Base-by-base conservation (phyloP, 2,113 vertebrate genomes). In the Leptosomus discolor region DNA sequence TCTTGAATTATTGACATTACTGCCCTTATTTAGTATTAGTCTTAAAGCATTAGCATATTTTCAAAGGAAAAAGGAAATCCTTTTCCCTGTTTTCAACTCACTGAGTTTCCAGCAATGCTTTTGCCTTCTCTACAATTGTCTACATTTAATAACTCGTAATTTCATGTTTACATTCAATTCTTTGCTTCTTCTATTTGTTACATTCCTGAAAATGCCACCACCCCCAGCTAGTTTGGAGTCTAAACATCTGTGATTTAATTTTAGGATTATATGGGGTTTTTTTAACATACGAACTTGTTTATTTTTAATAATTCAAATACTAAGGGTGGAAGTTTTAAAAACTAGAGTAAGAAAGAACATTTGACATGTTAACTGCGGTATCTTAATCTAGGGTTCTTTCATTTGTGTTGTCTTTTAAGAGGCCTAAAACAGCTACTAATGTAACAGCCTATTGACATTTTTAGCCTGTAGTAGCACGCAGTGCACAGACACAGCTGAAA, bases 381-480 rank as follows among this genome's bases (percentile, higher is more conserved):
- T 27, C 84, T 75, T 86, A 85, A 70, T 14, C 30, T 48, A 53
- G 75, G 23, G 13, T 79, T 86, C 39, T 69, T 88, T 67, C 26
- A 71, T 54, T 69, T 93, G 64, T 70, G 30, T 30, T 60, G 51
- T 27, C 43, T 89, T 93, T 85, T 92, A 84, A 83, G 39, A 70
- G 14, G 81, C 12, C 24, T 77, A 84, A 87, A 96, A 75, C 34
- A 93, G 69, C 56, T 93, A 61, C 64, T 85, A 76, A 88, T 60
- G 20, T 65, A 95, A 91, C 4, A 95, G n/a, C 4, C 50, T 94
- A 61, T 36, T 65, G 65, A 92, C 91, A 94, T 94, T 92, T 95
- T 96, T 90, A 92, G 87, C 94, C 65, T 95, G 94, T 53, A 92
- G 61, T 53, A 96, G 69, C 86, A 5, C 17, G 91, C 41, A 88